Base-by-base conservation (phyloP, 2,113 vertebrate species). In the sheep (Ovis aries) region DNA sequence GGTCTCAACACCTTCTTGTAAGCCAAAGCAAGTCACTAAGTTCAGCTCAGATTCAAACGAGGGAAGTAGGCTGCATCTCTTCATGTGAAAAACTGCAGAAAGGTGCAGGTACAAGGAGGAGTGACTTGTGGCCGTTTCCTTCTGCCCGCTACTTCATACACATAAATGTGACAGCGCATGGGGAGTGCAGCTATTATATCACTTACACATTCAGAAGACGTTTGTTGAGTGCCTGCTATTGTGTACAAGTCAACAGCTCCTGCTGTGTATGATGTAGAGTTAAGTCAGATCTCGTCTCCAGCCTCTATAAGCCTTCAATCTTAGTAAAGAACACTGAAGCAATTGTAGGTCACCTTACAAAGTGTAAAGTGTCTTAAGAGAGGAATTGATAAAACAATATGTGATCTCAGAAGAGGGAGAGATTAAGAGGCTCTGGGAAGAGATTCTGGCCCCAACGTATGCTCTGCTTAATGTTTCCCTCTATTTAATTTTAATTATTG, bases 401-500 rank as follows among this genome's bases (percentile, higher is more conserved):
- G 36, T n/a, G 25, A 48, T 95, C 95, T 93, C 78, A 83, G 62
- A 88, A 92, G 89, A 94, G 15, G 57, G 81, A 62, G 33, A 36
- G 52, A 92, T 90, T 93, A 94, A n/a, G 23, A 94, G 81, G 57
- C 31, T 57, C 71, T 91, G 52, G 19, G 31, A 86, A 96, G 25
- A 33, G 17, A 86, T 94, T 97, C 82, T 96, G 50, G 33, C 88
- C 36, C 64, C 77, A 78, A 16, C 4, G 29, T 85, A 23, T 27
- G 31, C 19, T 96, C 77, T 95, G 86, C 71, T 74, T 89, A 94
- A 83, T 86, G 97, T 98, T 96, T 97, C 95, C 96, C 71, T 92
- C 52, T 87, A 12, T 97, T 97, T 97, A 59, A 97, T 94, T 97
- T 89, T 95, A 88, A 97, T 98, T 97, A 97, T 97, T 96, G 95